phyloP scores from a whole-genome alignment of 2,888 invertebrate genomes.

The Caenorhabditis doughertyi region DNA sequence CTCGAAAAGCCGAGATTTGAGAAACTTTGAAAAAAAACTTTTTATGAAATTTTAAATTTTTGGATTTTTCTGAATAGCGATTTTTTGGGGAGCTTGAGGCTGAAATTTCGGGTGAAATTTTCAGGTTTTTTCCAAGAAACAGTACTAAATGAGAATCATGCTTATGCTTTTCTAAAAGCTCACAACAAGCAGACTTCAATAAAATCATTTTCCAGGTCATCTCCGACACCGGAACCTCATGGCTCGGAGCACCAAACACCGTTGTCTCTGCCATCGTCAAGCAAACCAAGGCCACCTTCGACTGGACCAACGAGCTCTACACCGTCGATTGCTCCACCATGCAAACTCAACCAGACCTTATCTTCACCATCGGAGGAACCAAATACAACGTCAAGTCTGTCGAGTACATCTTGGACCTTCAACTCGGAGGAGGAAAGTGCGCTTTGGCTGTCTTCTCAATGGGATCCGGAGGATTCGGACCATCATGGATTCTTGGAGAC shows the following conservation, averaged over 20 bases:
- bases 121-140: no score
- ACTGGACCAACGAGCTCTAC: slow-evolving; percentile 70
- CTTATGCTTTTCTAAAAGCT: no score
- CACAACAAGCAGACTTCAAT: background rate
- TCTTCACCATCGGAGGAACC: slow-evolving; percentile 75
- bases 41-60: background rate
- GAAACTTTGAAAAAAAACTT: background rate
- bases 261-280: slow-evolving; percentile 68
- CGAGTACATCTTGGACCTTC: slow-evolving; percentile 79
- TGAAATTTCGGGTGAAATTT: background rate
- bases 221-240: slow-evolving; percentile 79
- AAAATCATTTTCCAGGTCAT: slow-evolving; percentile 66
- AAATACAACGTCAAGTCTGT: slow-evolving; percentile 74
- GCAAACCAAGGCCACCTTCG: slow-evolving; percentile 71
- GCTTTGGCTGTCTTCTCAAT: slow-evolving; percentile 69
- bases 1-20: background rate
- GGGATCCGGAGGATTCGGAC: slow-evolving; percentile 67
- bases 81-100: no score
- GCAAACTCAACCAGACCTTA: slow-evolving; percentile 68
- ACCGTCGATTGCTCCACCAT: slow-evolving; percentile 72
- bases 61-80: no score
- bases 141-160: no score
- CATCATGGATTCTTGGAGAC: slow-evolving; percentile 72
- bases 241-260: slow-evolving; percentile 72
- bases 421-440: slow-evolving; percentile 69